Evolutionary conservation across 1,140 invertebrate species (phyloP).

Genomic region (Microplitis demolitor): DNA sequence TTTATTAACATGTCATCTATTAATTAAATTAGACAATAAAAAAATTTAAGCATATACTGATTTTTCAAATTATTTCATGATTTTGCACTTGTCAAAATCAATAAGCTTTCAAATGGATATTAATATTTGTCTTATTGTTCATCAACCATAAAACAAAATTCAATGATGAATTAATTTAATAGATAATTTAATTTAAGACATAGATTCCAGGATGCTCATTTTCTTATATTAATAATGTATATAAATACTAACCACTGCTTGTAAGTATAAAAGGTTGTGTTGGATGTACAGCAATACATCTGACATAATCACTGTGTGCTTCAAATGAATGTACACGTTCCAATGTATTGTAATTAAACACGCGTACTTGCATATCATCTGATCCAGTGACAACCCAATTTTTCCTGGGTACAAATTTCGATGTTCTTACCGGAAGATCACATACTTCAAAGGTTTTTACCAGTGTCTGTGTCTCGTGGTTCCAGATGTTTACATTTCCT

Average conservation of each 20-base stretch:
- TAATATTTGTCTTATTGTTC: too few species aligned
- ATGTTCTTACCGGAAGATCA: constrained; percentile 93
- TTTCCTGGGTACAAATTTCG: constrained; percentile 95
- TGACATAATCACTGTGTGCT: constrained; percentile 97
- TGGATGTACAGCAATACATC: constrained; percentile 96
- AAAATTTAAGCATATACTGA: neutral
- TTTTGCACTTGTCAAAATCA: too few species aligned
- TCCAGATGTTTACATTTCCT: constrained; percentile 99
- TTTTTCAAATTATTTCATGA: too few species aligned
- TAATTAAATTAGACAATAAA: constrained; percentile 39
- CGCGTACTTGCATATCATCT: constrained; percentile 93
- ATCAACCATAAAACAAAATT: too few species aligned
- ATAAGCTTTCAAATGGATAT: too few species aligned
- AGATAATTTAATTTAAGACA: neutral
- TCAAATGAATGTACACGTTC: constrained; percentile 96
- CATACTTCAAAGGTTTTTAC: constrained; percentile 97
- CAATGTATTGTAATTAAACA: constrained; percentile 99
- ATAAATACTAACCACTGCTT: constrained; percentile 80
- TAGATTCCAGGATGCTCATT: neutral
- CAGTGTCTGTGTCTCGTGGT: constrained; percentile 91
- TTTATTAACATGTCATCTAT: constrained; percentile 99
- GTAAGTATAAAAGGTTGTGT: constrained; percentile 96
- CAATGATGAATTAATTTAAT: too few species aligned
- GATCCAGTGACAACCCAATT: constrained; percentile 99
- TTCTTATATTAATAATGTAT: neutral